These are phyloP conservation scores for Ceuthmochares aereus DNA, from an alignment of 2,113 vertebrate species.

Conservation along the genomic window DNA sequence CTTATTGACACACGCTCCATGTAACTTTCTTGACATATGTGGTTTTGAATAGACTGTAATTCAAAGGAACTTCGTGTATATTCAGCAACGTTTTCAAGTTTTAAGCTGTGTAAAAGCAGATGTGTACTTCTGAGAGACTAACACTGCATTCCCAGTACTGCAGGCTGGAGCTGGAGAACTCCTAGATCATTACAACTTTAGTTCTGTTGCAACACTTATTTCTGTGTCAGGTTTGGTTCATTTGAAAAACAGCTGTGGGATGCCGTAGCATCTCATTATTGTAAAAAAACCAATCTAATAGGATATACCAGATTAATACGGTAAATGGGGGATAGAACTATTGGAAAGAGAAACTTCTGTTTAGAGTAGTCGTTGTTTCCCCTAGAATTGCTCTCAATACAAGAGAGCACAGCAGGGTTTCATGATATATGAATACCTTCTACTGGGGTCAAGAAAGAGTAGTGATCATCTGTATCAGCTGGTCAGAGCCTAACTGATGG, in stretches of 20 bases:
- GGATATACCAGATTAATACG: neutral
- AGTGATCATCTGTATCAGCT: neutral
- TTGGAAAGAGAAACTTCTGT: neutral
- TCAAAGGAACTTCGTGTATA: neutral
- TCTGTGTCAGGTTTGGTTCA: neutral
- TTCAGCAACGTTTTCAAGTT: neutral
- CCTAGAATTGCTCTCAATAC: neutral
- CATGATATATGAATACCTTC: neutral
- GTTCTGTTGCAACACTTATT: neutral
- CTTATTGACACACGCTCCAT: neutral
- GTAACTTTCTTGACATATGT: fast-evolving
- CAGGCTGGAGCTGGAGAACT: fast-evolving
- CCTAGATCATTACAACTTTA: neutral
- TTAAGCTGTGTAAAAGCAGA: neutral
- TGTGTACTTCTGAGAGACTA: neutral
- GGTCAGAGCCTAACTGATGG: neutral
- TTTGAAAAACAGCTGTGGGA: neutral
- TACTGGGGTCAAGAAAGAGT: neutral
- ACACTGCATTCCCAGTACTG: neutral
- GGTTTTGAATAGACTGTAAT: neutral
- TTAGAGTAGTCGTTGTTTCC: neutral
- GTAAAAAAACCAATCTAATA: neutral
- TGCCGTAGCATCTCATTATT: neutral
- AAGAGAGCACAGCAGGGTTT: neutral
- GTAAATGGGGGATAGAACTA: neutral